Conservation (phyloP, 2,888 invertebrate species). For the Stenodera caucasica region DNA sequence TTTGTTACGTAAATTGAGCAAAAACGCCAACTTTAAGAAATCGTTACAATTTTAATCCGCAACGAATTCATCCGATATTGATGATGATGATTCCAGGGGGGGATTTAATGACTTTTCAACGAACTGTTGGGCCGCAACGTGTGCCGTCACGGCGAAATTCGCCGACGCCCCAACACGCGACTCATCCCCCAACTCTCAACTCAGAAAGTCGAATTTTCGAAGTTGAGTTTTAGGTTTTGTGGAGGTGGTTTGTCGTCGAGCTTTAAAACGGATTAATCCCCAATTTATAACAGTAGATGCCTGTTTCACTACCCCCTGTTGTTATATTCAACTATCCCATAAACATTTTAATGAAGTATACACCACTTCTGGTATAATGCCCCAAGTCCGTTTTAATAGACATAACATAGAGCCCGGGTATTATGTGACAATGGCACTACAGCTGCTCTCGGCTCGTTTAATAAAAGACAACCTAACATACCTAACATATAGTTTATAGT, state of each 20-base stretch:
- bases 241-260: conserved; percentile 4
- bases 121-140: conserved; percentile 46
- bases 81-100: too few species aligned
- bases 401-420: conserved; percentile 50
- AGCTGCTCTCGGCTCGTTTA: conserved; percentile 45
- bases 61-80: too few species aligned
- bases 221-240: conserved; percentile 1
- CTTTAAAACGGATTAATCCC: conserved; percentile 23
- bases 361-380: conserved; percentile 53
- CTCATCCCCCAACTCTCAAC: too few species aligned
- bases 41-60: too few species aligned
- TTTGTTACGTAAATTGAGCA: conserved; percentile 5
- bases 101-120: conserved; percentile 44
- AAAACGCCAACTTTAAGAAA: conserved; percentile 2
- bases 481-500: not conserved
- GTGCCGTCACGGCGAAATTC: conserved; percentile 36
- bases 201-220: conserved; percentile 1
- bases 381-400: conserved; percentile 55
- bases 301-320: conserved; percentile 39
- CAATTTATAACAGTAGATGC: conserved; percentile 9
- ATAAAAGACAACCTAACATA: conserved; percentile 36
- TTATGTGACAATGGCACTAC: conserved; percentile 51
- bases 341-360: conserved; percentile 56
- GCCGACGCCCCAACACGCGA: conserved; percentile 35
- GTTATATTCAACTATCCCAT: conserved; percentile 50